These are phyloP conservation scores for Heliconius hewitsoni DNA, from an alignment of 1,140 invertebrate genomes.

Conservation along the genomic window DNA sequence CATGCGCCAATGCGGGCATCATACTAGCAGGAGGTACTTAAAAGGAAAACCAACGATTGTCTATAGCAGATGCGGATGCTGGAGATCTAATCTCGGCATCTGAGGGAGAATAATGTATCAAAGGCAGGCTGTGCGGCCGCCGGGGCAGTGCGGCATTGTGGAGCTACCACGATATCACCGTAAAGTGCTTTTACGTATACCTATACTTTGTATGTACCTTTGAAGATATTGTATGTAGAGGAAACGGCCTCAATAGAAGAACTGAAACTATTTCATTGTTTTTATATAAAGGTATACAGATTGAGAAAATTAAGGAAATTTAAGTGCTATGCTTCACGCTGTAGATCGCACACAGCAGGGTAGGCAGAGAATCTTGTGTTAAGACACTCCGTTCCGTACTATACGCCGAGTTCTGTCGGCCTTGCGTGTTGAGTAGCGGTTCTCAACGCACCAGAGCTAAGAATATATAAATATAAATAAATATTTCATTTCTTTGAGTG, in stretches of 20 bases:
- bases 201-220: not conserved
- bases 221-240: not conserved
- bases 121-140: constrained; percentile 5
- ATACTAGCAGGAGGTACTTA: not conserved
- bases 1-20: not conserved
- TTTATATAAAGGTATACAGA: too few species aligned
- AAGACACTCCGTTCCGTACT: too few species aligned
- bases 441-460: too few species aligned
- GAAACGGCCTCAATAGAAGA: not conserved
- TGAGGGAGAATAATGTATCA: constrained; percentile 11
- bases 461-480: too few species aligned
- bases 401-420: too few species aligned
- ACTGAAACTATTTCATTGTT: too few species aligned
- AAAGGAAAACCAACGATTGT: constrained; percentile 6
- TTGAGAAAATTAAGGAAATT: too few species aligned
- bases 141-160: not conserved
- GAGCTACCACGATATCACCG: not conserved
- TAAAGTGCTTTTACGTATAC: not conserved
- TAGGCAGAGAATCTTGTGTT: too few species aligned
- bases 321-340: too few species aligned
- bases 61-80: constrained; percentile 10
- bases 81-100: constrained; percentile 12
- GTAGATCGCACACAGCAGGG: too few species aligned
- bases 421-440: too few species aligned
- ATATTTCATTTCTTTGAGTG: too few species aligned